phyloP scores from a whole-genome alignment of 1,140 invertebrate genomes.

The Platorchestia sp. region DNA sequence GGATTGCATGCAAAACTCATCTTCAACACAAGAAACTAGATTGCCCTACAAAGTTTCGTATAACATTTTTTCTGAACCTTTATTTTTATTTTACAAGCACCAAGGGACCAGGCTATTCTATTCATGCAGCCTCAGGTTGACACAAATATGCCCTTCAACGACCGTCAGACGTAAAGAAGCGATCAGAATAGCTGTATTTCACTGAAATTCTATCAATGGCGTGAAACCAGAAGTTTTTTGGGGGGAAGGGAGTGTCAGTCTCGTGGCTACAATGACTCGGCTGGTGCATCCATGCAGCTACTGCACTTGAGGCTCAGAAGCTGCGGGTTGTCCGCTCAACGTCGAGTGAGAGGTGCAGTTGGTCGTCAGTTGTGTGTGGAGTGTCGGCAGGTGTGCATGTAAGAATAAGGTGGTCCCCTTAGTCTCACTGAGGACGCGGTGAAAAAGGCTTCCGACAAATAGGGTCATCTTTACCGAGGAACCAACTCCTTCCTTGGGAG shows the following conservation, averaged over 20 bases:
- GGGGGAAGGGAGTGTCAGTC: no score
- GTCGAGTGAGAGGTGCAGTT: not conserved
- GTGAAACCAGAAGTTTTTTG: not conserved
- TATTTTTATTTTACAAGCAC: no score
- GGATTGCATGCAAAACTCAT: no score
- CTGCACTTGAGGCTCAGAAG: not conserved
- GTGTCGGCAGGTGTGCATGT: not conserved
- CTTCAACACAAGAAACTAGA: no score
- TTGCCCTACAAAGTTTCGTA: no score
- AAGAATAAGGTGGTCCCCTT: not conserved
- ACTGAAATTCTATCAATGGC: not conserved
- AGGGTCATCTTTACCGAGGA: not conserved
- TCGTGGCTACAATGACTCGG: not conserved
- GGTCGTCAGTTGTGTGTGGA: not conserved
- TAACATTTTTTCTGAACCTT: no score
- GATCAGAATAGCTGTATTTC: not conserved
- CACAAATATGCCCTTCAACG: no score
- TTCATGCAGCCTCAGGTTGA: no score
- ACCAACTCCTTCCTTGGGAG: not conserved
- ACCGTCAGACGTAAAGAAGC: not conserved
- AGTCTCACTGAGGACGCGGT: not conserved
- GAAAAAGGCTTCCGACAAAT: not conserved
- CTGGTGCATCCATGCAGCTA: not conserved
- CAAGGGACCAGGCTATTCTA: no score
- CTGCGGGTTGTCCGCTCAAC: not conserved